Evolutionary conservation across 2,888 invertebrate genomes (phyloP), one percentile per base, ranked within the genome.

Genomic region (Eupithecia subumbrata): DNA sequence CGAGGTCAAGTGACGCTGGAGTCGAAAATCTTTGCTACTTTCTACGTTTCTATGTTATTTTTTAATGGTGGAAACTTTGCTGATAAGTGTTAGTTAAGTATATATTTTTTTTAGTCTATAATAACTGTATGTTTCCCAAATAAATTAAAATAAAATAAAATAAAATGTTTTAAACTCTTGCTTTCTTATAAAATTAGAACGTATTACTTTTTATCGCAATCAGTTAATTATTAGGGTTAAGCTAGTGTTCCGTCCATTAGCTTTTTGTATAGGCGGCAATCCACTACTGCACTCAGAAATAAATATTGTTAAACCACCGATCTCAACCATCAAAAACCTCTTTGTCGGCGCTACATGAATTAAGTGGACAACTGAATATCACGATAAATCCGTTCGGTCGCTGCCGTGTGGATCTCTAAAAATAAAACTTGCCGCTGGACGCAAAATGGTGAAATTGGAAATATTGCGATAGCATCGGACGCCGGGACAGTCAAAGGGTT

Each of bases 371-470:
- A 70, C 74, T 74, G 77, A 72, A 77, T 75, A 77, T 75, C 74
- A 71, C 60, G 74, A 73, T 71, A 75, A 75, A 77, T 75, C 72
- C 75, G 75, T 75, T 75, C 18, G 25, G 3, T 22, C 68, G 71
- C 45, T 71, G 71, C 73, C 77, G 52, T 22, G 40, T 45, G 71
- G 77, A 71, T 79, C 78, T 73, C 77, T 77, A 74, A 77, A 87
- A 87, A 86, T 83, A 87, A 87, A 87, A 84, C 82, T 87, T 85
- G 84, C 84, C 85, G 85, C 86, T 85, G 88, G 91, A 90, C 90
- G 93, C 93, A 91, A 93, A 93, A 93, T 90, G 95, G 94, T 93
- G 93, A 95, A 95, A 95, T 95, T 94, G 92, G 93, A 93, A 94
- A 95, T 94, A 94, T 94, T 85, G 89, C 91, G 95, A 95, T 95